Evolutionary conservation across 2,113 vertebrate genomes (phyloP).

Genomic region (Pomatorhinus ruficollis): DNA sequence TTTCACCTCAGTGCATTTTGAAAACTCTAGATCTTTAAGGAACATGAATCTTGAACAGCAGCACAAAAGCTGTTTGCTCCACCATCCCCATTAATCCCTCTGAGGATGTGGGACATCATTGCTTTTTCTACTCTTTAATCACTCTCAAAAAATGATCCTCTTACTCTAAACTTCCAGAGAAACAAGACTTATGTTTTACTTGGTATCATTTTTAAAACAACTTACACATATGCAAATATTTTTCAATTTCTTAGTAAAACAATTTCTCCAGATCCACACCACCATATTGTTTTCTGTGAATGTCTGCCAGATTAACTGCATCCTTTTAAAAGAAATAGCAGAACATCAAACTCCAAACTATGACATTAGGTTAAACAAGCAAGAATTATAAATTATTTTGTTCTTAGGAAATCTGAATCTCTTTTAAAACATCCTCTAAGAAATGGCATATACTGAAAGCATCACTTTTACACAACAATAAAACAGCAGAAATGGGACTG

Average conservation of each 20-base stretch:
- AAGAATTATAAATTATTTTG: neutral
- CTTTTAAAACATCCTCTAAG: neutral
- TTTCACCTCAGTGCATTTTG: neutral
- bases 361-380: neutral
- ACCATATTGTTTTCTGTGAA: constrained; percentile 23
- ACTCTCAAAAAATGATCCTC: neutral
- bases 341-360: neutral
- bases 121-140: neutral
- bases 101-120: neutral
- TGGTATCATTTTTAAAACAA: constrained; percentile 37
- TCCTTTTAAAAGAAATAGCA: constrained; percentile 6
- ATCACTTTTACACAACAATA: neutral
- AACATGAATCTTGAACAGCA: neutral
- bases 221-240: constrained; percentile 34
- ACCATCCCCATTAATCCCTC: neutral
- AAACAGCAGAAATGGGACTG: neutral
- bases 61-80: neutral
- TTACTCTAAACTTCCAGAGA: neutral
- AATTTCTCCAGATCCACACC: neutral
- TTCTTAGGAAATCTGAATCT: neutral
- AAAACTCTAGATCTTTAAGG: neutral
- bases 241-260: constrained; percentile 45
- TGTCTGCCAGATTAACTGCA: constrained; percentile 1
- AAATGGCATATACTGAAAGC: neutral
- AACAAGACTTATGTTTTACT: constrained; percentile 2